phyloP scores from a whole-genome alignment of 2,888 invertebrate genomes.

The Caenorhabditis panamensis region DNA sequence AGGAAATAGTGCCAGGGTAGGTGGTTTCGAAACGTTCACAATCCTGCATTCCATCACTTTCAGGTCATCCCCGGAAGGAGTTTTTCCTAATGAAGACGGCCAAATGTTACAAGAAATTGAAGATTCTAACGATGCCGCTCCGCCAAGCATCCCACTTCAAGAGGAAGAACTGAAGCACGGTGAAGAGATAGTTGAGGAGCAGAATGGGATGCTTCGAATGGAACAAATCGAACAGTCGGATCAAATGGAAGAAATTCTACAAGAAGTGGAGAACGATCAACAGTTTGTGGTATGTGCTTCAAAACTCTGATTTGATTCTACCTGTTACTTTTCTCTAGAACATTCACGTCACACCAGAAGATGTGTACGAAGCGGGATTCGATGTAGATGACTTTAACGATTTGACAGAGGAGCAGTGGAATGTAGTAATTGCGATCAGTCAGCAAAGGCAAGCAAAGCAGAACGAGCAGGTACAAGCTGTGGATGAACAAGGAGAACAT shows the following conservation, averaged over 20 bases:
- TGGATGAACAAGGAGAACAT: not conserved
- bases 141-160: conserved; percentile 6
- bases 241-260: conserved; percentile 16
- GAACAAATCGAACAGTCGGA: conserved; percentile 2
- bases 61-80: conserved; percentile 56
- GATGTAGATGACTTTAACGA: conserved; percentile 61
- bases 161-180: conserved; percentile 29
- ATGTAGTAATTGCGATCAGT: conserved; percentile 49
- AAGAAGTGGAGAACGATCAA: conserved; percentile 37
- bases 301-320: not conserved
- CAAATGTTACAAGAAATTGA: conserved; percentile 17
- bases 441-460: conserved; percentile 56
- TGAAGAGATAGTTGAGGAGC: conserved; percentile 35
- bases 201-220: not conserved
- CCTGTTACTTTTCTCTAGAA: not conserved
- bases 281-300: conserved; percentile 27
- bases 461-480: not conserved
- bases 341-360: conserved; percentile 66
- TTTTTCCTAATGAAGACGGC: conserved; percentile 19
- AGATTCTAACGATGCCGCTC: not conserved
- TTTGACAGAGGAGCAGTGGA: conserved; percentile 69
- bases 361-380: conserved; percentile 69
- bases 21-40: not conserved
- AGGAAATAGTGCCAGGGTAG: conserved; percentile 47
- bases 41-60: not conserved